Percentiles rank a stretch among this genome's conserved stretches.
These are phyloP conservation scores for Thamnophis elegans DNA, from an alignment of 2,797 vertebrate genomes.

Conservation along the genomic window DNA sequence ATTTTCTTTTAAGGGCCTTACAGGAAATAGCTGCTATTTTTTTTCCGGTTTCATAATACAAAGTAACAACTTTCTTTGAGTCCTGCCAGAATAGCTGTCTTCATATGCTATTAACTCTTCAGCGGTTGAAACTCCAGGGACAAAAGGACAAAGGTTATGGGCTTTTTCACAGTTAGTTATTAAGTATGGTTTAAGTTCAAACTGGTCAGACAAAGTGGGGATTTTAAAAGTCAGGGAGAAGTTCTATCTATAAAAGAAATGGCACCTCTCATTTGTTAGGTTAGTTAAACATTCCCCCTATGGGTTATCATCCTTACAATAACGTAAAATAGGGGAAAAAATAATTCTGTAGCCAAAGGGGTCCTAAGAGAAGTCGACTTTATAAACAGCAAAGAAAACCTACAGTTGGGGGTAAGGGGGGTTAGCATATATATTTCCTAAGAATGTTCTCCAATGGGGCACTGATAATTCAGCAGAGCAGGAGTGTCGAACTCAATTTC, in stretches of 20 bases:
- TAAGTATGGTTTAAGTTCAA: not conserved
- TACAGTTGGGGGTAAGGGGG: not conserved
- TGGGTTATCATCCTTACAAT: not conserved
- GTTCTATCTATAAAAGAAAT: not conserved
- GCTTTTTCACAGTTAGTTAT: not conserved
- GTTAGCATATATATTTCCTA: not conserved
- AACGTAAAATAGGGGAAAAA: not conserved
- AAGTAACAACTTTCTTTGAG: not conserved
- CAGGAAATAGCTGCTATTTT: not conserved
- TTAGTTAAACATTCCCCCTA: slow-evolving; percentile 16
- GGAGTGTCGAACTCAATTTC: too few species aligned
- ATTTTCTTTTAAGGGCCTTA: not conserved
- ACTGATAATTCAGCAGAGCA: not conserved
- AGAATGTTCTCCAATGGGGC: not conserved
- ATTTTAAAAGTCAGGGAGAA: not conserved
- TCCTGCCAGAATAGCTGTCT: not conserved
- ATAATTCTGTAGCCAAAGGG: not conserved
- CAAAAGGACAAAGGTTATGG: not conserved
- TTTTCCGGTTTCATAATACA: not conserved
- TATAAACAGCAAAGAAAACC: not conserved
- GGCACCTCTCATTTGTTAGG: not conserved
- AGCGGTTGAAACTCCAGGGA: not conserved
- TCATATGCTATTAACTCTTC: not conserved
- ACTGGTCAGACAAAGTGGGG: not conserved
- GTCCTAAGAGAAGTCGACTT: not conserved